These are phyloP conservation scores for Oxygymnocypris stewartii DNA, from an alignment of 2,113 vertebrate species.

Conservation along the genomic window DNA sequence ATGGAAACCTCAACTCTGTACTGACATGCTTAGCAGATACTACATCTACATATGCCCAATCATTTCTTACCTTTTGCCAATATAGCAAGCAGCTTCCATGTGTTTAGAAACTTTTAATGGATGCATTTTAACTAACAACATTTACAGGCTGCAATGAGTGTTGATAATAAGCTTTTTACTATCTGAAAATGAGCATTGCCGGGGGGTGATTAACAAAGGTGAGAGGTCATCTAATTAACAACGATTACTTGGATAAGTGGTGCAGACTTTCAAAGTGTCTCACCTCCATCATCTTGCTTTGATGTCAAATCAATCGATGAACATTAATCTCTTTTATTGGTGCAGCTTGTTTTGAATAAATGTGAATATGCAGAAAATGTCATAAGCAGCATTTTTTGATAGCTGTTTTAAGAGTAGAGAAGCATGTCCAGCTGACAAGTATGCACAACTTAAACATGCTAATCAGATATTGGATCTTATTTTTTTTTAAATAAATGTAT, in stretches of 20 bases:
- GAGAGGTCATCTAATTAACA: constrained; percentile 55
- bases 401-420: neutral
- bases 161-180: constrained; percentile 31
- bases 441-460: neutral
- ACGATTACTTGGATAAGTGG: constrained; percentile 45
- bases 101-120: constrained; percentile 8
- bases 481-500: neutral
- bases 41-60: neutral
- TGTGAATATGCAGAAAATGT: neutral
- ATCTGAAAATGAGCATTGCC: constrained; percentile 37
- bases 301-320: neutral
- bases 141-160: neutral
- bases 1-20: neutral
- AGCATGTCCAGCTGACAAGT: neutral
- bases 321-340: constrained; percentile 13
- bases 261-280: constrained; percentile 14
- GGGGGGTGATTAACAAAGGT: constrained; percentile 40
- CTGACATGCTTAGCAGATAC: neutral
- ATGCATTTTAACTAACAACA: neutral
- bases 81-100: neutral
- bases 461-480: neutral
- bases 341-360: neutral
- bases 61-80: neutral
- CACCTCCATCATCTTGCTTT: neutral
- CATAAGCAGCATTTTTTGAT: neutral